Evolutionary conservation across 2,113 vertebrate genomes (phyloP), one percentile per base, ranked within the genome.

Genomic region (Dascyllus trimaculatus): DNA sequence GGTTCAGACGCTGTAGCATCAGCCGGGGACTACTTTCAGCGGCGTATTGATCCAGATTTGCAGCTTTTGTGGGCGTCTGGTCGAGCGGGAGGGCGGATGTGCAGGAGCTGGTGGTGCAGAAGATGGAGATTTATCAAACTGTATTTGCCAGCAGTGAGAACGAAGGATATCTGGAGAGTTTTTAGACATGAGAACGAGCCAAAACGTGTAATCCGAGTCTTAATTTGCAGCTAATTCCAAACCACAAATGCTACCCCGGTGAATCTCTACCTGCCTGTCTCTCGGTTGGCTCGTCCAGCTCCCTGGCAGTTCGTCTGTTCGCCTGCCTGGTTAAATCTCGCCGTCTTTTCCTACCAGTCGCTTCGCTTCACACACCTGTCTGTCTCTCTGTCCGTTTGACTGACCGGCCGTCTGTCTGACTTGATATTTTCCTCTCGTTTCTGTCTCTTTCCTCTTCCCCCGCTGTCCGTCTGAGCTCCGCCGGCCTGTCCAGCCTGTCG

Each of bases 391-490:
- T 86, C 87, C 1, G 24, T 75, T 26, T 82, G 82, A 86, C 67
- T 38, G 81, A 82, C 60, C 0, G 35, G 11, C 59, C 15, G 81
- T 76, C 81, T 29, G 57, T 71, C 70, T 5, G 21, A 21, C 82
- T 68, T 21, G 74, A 84, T 78, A 11, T 14, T 70, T 76, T 48
- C 65, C 21, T 78, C 85, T 83, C 72, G 52, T 80, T 82, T 79
- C 71, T 78, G 83, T 89, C 83, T 73, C 78, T 80, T 80, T 17
- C 19, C 26, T 74, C 66, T 40, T 70, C 40, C 80, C 25, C 22
- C 22, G 61, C 75, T 9, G 82, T 83, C 82, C 0, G 15, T 82
- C 78, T 0, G 57, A n/a, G 35, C 51, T 6, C 17, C 3, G 18
- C 21, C 66, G 4, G 43, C 62, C 60, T 56, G 59, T 46, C 72